Conservation (phyloP, 2,797 vertebrate species). For the Schizopygopsis pylzovi region DNA sequence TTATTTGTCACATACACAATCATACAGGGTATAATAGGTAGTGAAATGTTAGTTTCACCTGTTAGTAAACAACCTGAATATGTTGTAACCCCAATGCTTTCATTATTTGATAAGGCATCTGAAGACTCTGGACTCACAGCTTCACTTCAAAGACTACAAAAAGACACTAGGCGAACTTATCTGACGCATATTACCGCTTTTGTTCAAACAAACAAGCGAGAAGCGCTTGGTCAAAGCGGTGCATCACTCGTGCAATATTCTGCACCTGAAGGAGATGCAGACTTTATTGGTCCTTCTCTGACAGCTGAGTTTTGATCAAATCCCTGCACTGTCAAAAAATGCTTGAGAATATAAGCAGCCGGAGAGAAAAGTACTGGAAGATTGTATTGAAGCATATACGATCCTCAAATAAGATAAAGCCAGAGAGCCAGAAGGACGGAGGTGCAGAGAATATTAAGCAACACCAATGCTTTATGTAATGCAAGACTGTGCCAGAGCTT, state of each 20-base stretch:
- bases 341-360: slow-evolving; percentile 49
- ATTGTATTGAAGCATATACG: slow-evolving; percentile 76
- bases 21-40: no score
- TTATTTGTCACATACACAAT: no score
- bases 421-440: slow-evolving; percentile 71
- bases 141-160: slow-evolving; percentile 14
- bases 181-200: slow-evolving; percentile 10
- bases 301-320: slow-evolving; percentile 30
- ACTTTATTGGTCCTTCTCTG: slow-evolving; percentile 18
- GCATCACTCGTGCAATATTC: background rate
- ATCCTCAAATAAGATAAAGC: slow-evolving; percentile 74
- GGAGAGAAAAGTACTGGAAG: slow-evolving; percentile 36
- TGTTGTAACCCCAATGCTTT: background rate
- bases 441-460: slow-evolving; percentile 73
- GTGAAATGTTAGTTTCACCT: no score
- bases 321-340: slow-evolving; percentile 40
- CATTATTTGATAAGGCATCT: slow-evolving; percentile 44
- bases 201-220: slow-evolving; percentile 20
- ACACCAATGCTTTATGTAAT: slow-evolving; percentile 4
- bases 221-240: background rate
- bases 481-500: slow-evolving; percentile 8
- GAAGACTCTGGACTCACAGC: slow-evolving; percentile 3
- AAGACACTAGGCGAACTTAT: background rate
- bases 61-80: slow-evolving; percentile 9
- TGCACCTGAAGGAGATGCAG: slow-evolving; percentile 21